Conservation (phyloP, 92 coral and sea anemone species). For the Phenganax subtilis region DNA sequence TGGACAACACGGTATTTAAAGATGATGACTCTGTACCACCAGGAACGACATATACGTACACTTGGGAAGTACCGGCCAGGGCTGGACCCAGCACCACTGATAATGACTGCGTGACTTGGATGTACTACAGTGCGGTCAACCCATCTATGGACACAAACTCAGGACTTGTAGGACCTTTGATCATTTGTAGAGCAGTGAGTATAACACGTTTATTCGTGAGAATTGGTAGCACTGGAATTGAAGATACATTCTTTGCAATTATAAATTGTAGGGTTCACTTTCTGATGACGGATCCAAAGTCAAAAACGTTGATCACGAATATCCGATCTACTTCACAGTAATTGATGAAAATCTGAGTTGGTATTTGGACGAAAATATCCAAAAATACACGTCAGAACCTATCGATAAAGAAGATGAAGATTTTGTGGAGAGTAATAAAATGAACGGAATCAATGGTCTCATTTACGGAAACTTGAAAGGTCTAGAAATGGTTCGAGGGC, state of each 20-base stretch:
- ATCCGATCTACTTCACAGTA: constrained; percentile 71
- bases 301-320: constrained; percentile 64
- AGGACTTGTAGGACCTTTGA: constrained; percentile 74
- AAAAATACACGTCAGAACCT: constrained; percentile 4
- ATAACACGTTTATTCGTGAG: not conserved
- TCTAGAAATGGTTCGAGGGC: constrained; percentile 55
- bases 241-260: not conserved
- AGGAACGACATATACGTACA: constrained; percentile 55
- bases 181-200: constrained; percentile 72
- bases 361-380: constrained; percentile 69
- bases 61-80: constrained; percentile 79
- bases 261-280: constrained; percentile 47
- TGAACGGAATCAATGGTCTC: constrained; percentile 75
- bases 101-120: constrained; percentile 72
- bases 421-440: constrained; percentile 77
- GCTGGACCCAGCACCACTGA: constrained; percentile 71
- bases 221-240: not conserved
- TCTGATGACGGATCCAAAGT: constrained; percentile 9
- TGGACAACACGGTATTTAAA: constrained; percentile 50
- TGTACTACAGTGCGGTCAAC: constrained; percentile 79
- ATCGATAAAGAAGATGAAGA: constrained; percentile 56
- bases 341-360: constrained; percentile 85
- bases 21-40: constrained; percentile 59
- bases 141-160: constrained; percentile 77
- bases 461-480: constrained; percentile 69